Evolutionary conservation across 2,797 vertebrate genomes (phyloP), one percentile per base, ranked within the genome.

Genomic region (Molossus molossus): DNA sequence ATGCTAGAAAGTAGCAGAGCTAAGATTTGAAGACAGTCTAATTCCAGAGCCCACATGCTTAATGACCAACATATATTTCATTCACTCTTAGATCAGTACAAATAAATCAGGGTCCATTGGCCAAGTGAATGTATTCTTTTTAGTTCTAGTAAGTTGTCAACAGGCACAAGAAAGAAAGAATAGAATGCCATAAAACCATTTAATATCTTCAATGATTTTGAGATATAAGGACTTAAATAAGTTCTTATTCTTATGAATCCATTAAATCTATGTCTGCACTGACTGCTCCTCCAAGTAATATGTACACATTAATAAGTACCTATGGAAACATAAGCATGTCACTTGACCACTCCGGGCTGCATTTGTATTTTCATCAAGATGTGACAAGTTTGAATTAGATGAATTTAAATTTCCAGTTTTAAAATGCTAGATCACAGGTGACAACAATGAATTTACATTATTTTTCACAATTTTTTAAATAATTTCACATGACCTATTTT

Each of bases 71-170:
- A 40, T 76, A 73, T 73, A 90, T 95, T 94, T 93, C 79, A 87
- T 60, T 94, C 45, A 79, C 12, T 75, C 2, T 13, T 65, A 65
- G 25, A 84, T n/a, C 37, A 60, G 75, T 82, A 90, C 29, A 7
- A 79, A 82, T 91, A 75, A 89, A 81, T 90, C 33, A 40, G 33
- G 13, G 21, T 0, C 20, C 21, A 45, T 2, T 77, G 53, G 9
- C n/a, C 40, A n/a, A 80, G 1, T 23, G 29, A 77, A 40, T 45
- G 14, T 69, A 13, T 50, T 67, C 14, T 72, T 72, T 67, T 84
- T 91, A 65, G 64, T 92, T 85, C 69, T 82, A 91, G 88, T 92
- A 90, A 81, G 33, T 90, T 83, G 62, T 85, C 60, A 94, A 77
- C 21, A 93, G 33, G 9, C 64, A 79, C 9, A 48, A 91, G 58